These are phyloP conservation scores for Leucophora obtusa DNA, from an alignment of 2,888 invertebrate genomes.

Conservation along the genomic window DNA sequence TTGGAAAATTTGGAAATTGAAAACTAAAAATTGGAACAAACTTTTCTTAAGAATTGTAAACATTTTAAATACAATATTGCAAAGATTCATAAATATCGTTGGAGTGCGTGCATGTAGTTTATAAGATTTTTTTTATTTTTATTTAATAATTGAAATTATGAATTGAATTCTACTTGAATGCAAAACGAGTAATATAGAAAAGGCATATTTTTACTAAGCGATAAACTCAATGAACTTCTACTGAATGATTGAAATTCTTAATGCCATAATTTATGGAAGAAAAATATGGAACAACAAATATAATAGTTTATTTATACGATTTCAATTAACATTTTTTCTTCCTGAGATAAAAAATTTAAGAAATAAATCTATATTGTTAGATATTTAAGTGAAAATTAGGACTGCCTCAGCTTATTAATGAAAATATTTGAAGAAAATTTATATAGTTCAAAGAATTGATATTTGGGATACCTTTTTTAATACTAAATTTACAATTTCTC, in stretches of 20 bases:
- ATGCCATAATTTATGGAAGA: slow-evolving; percentile 29
- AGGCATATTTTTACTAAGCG: slow-evolving; percentile 33
- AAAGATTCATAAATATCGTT: slow-evolving; percentile 4
- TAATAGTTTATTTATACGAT: not conserved
- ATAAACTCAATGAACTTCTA: slow-evolving; percentile 51
- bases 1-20: slow-evolving; percentile 1
- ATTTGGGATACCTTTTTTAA: too few species aligned
- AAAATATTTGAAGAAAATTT: too few species aligned
- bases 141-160: slow-evolving; percentile 37
- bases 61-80: slow-evolving; percentile 20
- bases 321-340: too few species aligned
- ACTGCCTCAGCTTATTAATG: too few species aligned
- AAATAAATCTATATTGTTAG: slow-evolving; percentile 1
- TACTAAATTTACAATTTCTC: too few species aligned
- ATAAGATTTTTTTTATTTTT: slow-evolving; percentile 1
- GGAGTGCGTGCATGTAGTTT: slow-evolving; percentile 1
- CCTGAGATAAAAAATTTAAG: too few species aligned
- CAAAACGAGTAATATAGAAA: slow-evolving; percentile 13
- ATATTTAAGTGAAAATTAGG: too few species aligned
- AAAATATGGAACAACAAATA: slow-evolving; percentile 25
- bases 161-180: slow-evolving; percentile 36
- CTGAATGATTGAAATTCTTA: slow-evolving; percentile 22
- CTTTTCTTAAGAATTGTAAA: slow-evolving; percentile 19
- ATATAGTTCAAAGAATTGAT: too few species aligned
- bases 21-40: slow-evolving; percentile 26